These are phyloP conservation scores for Sanderia malayensis DNA, from an alignment of 30 jellyfish, hydroid and myxozoan genomes.

Conservation along the genomic window DNA sequence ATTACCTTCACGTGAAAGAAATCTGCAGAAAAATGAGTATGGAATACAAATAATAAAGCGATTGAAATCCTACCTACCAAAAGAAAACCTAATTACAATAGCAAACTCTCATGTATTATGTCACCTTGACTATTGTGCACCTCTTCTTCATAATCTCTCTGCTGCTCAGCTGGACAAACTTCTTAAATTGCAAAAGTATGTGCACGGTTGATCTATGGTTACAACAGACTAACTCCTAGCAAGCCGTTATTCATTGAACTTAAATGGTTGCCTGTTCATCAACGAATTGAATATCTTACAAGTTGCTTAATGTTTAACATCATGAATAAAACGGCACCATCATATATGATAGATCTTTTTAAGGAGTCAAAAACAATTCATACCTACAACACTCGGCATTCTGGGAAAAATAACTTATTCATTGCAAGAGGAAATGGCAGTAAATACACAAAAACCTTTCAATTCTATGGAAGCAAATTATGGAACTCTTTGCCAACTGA, in stretches of 20 bases:
- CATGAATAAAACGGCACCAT: slow-evolving; percentile 9
- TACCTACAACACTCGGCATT: too few species aligned
- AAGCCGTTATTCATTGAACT: slow-evolving; percentile 38
- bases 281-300: slow-evolving; percentile 27
- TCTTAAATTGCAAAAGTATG: slow-evolving; percentile 28
- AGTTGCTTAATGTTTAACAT: slow-evolving; percentile 25
- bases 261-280: slow-evolving; percentile 36
- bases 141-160: slow-evolving; percentile 22
- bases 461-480: too few species aligned
- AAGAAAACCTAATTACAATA: slow-evolving; percentile 8
- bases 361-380: too few species aligned
- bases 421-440: too few species aligned
- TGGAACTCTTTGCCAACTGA: too few species aligned
- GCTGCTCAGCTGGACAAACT: too few species aligned
- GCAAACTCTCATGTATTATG: slow-evolving; percentile 27
- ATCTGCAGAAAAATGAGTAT: background rate
- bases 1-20: too few species aligned
- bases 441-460: too few species aligned
- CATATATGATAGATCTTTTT: background rate
- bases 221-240: slow-evolving; percentile 29
- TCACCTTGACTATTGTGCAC: slow-evolving; percentile 43
- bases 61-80: slow-evolving; percentile 25
- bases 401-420: too few species aligned
- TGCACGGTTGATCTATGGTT: slow-evolving; percentile 19
- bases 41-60: slow-evolving; percentile 36